These are phyloP conservation scores for Triplophysa rosa DNA, from an alignment of 2,113 vertebrate genomes.

Conservation along the genomic window DNA sequence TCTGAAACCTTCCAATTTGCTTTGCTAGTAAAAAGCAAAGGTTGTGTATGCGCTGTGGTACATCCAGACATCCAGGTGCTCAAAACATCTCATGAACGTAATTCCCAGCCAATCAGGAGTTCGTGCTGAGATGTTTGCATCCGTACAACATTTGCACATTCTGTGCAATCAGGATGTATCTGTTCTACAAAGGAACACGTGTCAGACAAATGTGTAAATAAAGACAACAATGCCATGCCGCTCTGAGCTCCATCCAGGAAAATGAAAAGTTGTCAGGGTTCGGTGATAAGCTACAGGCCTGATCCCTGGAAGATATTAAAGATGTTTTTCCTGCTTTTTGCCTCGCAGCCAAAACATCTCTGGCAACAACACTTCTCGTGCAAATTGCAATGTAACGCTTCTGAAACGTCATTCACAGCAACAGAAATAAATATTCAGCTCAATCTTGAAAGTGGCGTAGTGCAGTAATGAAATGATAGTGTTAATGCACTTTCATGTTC, in stretches of 20 bases:
- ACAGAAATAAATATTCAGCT: background rate
- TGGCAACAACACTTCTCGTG: constrained; percentile 23
- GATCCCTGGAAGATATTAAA: constrained; percentile 36
- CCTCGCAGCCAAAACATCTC: constrained; percentile 27
- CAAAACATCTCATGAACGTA: background rate
- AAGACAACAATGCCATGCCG: constrained; percentile 37
- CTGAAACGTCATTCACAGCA: background rate
- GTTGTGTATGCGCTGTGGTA: background rate
- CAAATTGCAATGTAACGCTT: constrained; percentile 10
- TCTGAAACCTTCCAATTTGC: background rate
- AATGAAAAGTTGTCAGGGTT: constrained; percentile 41
- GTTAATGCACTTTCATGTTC: background rate
- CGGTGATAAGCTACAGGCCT: constrained; percentile 37
- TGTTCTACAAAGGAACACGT: background rate
- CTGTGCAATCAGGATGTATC: background rate
- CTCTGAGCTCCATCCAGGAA: constrained; percentile 22
- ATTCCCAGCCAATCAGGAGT: background rate
- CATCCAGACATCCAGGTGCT: background rate
- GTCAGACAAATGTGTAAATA: constrained; percentile 45
- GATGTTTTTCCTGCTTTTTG: background rate
- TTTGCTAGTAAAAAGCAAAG: background rate
- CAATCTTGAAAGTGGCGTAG: background rate
- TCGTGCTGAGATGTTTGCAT: too few species aligned
- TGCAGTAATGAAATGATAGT: background rate
- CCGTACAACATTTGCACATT: too few species aligned